Conservation (phyloP, 2,797 vertebrate species). For the Phoebastria nigripes region DNA sequence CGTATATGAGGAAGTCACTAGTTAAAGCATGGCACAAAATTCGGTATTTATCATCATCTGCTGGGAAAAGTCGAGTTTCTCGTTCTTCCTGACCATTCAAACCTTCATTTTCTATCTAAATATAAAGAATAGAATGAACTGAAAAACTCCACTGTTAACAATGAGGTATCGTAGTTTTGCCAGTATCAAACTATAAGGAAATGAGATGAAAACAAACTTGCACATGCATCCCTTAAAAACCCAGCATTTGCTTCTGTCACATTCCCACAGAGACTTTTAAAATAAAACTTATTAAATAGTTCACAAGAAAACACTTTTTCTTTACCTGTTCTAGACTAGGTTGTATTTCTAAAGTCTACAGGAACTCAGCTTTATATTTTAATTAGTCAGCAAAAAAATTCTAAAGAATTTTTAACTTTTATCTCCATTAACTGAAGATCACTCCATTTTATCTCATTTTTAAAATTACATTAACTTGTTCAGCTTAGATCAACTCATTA, state of each 20-base stretch:
- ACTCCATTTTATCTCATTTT: neutral
- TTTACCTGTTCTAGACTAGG: neutral
- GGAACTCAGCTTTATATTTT: neutral
- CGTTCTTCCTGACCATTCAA: constrained; percentile 84
- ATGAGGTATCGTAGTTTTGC: neutral
- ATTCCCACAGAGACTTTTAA: neutral
- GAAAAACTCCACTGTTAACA: neutral
- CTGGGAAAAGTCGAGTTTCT: constrained; percentile 92
- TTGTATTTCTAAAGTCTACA: neutral
- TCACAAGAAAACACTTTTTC: neutral
- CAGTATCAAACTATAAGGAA: neutral
- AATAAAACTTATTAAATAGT: neutral
- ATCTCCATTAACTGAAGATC: neutral
- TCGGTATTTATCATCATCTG: constrained; percentile 83
- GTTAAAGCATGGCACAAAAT: constrained; percentile 92
- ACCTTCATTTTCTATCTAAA: constrained; percentile 89
- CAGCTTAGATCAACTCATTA: neutral
- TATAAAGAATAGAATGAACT: neutral
- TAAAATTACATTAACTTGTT: neutral
- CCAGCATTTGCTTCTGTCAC: neutral
- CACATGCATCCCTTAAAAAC: neutral
- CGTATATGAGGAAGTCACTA: constrained; percentile 91
- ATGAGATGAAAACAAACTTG: neutral
- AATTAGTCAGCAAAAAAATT: neutral
- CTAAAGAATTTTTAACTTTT: neutral